Base-by-base conservation (phyloP, 2,888 invertebrate species). In the Platynereis dumerilii region DNA sequence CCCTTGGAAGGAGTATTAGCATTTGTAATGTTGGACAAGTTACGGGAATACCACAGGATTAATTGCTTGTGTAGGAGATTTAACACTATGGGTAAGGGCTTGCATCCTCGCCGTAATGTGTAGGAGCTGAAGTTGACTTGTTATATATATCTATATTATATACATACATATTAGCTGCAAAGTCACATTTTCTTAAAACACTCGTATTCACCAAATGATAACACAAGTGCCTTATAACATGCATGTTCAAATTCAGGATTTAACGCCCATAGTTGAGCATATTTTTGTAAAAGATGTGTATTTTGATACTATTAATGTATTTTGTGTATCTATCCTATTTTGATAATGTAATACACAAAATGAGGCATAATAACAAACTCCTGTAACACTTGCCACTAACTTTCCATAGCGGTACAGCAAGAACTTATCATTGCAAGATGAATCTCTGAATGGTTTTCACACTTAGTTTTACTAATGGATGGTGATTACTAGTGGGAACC, bases 11-110 rank as follows among this genome's bases (percentile, higher is more conserved):
- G 34, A 7, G 12, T 34, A 34, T 34, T 34, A 34, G 24, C 15
- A 53, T 24, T 52, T 61, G 61, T 61, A 61, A 61, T 20, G 52
- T 61, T 61, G 61, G 61, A 61, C 61, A 61, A 61, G 61, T 61
- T 61, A 27, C 52, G 42, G 61, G 24, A 52, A 39, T 54, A 55
- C 24, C 24, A 34, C 42, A 52, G 17, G 53, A 26, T 22, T 53
- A 15, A 12, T n/a, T 48, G 22, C 22, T 48, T 20, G 22, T 20
- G 5, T 48, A 48, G 20, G n/a, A 22, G 48, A 22, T 22, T 48
- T 22, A 48, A n/a, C 48, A 48, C 48, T 48, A 22, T 20, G 20
- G 22, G 48, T n/a, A 22, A 22, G 48, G 48, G 48, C 20, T n/a
- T 48, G 48, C 48, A 20, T 48, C 48, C 20, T n/a, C 48, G 22